Conservation (phyloP, 2,797 vertebrate genomes). For the Loris lydekkerianus region DNA sequence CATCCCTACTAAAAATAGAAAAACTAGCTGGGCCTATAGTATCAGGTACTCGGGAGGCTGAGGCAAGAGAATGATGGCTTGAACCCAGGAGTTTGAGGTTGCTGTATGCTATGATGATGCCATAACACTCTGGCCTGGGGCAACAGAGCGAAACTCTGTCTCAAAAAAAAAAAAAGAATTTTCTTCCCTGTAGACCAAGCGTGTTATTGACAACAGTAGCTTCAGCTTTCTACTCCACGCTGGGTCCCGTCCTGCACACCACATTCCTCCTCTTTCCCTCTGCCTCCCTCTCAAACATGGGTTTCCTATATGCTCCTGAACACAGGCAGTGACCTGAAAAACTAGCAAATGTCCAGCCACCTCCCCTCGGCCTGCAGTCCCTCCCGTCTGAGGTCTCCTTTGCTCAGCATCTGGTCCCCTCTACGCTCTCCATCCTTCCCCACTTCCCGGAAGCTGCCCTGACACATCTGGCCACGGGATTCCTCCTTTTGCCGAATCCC, state of each 20-base stretch:
- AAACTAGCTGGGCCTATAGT: too few relatives aligned
- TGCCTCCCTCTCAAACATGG: neutral
- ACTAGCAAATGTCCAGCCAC: neutral
- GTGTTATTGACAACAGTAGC: neutral
- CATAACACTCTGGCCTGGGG: too few relatives aligned
- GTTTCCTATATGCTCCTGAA: neutral
- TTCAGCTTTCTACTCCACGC: neutral
- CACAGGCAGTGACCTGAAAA: fast-evolving
- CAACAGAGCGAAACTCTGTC: too few relatives aligned
- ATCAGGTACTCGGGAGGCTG: too few relatives aligned
- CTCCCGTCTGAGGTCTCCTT: fast-evolving
- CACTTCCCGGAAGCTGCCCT: neutral
- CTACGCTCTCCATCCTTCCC: neutral
- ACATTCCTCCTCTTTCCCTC: fast-evolving
- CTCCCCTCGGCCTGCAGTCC: too few relatives aligned
- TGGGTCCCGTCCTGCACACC: fast-evolving
- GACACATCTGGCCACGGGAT: too few relatives aligned
- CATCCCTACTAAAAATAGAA: too few relatives aligned
- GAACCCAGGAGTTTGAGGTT: too few relatives aligned
- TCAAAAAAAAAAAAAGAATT: neutral
- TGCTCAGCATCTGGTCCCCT: neutral
- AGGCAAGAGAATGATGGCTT: too few relatives aligned
- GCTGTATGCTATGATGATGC: too few relatives aligned
- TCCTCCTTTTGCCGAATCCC: neutral
- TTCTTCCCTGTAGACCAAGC: neutral